Evolutionary conservation across 2,113 vertebrate genomes (phyloP).

Genomic region (Copsychus sechellarum): DNA sequence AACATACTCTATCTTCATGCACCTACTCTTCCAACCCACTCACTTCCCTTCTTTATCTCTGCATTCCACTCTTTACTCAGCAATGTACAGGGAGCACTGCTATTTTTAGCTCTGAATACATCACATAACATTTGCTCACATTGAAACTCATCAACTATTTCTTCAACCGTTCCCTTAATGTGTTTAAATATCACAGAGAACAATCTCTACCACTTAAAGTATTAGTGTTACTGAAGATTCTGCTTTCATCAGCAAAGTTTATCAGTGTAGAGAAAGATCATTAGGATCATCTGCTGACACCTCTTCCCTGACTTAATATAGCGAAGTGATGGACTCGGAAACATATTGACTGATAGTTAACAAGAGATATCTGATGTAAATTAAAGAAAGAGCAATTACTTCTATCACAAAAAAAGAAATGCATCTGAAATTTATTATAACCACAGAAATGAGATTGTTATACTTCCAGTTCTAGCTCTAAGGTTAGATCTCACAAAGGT

Average conservation of each 20-base stretch:
- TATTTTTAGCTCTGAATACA: constrained; percentile 2
- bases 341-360: not conserved
- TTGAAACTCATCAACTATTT: constrained; percentile 6
- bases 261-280: not conserved
- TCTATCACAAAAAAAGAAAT: not conserved
- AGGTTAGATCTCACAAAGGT: not conserved
- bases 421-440: not conserved
- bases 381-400: not conserved
- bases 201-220: constrained; percentile 42
- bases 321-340: not conserved
- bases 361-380: not conserved
- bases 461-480: not conserved
- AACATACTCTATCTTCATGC: not conserved
- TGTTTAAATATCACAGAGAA: constrained; percentile 22
- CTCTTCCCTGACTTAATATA: not conserved
- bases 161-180: constrained; percentile 4
- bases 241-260: constrained; percentile 17
- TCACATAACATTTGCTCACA: constrained; percentile 1
- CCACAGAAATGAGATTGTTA: not conserved
- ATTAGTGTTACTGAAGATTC: not conserved
- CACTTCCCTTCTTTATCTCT: not conserved
- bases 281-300: not conserved
- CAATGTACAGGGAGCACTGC: not conserved
- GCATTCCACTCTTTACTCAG: not conserved
- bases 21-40: not conserved